Evolutionary conservation across 2,888 invertebrate genomes (phyloP).

Genomic region (Philonicus albiceps): DNA sequence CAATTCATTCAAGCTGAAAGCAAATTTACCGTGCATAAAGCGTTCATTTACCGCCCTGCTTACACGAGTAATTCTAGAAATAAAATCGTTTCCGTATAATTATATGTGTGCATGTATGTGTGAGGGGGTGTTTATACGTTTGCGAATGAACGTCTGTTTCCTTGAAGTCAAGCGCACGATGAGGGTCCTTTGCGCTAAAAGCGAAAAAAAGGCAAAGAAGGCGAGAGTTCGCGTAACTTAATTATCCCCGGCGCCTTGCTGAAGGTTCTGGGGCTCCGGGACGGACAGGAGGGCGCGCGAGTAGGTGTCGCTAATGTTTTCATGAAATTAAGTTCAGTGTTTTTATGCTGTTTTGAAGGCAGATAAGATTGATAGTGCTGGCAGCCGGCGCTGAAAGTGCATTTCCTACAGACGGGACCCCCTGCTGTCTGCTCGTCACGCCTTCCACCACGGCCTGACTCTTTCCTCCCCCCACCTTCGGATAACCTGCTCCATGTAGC

Average conservation of each 20-base stretch:
- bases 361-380: slow-evolving; percentile 21
- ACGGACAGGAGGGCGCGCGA: too few relatives aligned
- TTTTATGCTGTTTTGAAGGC: slow-evolving; percentile 13
- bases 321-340: slow-evolving; percentile 23
- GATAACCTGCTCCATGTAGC: slow-evolving; percentile 19
- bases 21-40: neutral
- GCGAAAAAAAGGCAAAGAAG: neutral
- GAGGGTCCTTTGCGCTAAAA: neutral
- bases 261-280: neutral
- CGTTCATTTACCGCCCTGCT: neutral
- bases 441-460: neutral
- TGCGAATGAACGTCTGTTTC: neutral
- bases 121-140: neutral
- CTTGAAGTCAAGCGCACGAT: neutral
- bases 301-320: slow-evolving; percentile 36
- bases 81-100: neutral
- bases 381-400: neutral
- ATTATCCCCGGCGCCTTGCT: slow-evolving; percentile 24
- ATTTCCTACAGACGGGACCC: neutral
- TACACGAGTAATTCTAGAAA: neutral
- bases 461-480: neutral
- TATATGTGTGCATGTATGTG: neutral
- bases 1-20: slow-evolving; percentile 6
- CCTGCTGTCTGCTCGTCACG: neutral
- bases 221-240: slow-evolving; percentile 34